Percentiles rank a stretch among this genome's conserved stretches.
phyloP scores from a whole-genome alignment of 2,888 invertebrate species.

The Seira musarum region DNA sequence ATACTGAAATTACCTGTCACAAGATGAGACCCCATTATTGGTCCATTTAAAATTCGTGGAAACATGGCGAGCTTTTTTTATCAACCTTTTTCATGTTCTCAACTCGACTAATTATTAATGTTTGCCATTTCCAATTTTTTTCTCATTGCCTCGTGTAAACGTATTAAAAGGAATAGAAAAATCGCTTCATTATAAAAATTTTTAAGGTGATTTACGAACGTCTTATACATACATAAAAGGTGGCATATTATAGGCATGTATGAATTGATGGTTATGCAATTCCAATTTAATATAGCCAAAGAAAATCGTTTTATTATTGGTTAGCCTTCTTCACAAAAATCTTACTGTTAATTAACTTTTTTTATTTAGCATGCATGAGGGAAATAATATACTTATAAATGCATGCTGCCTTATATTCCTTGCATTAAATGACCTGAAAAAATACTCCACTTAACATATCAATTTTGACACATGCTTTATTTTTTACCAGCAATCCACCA shows the following conservation, averaged over 20 bases:
- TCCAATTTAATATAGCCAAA: too few species aligned
- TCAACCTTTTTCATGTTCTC: conserved; percentile 54
- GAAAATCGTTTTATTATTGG: conserved; percentile 41
- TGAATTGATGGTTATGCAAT: too few species aligned
- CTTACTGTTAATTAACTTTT: conserved; percentile 37
- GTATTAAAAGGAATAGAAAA: too few species aligned
- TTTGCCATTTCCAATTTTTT: conserved; percentile 45
- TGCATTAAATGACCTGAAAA: conserved; percentile 41
- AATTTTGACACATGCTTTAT: conserved; percentile 32
- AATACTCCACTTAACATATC: conserved; percentile 45
- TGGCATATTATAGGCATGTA: too few species aligned
- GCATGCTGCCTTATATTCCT: conserved; percentile 21
- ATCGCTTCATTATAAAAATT: too few species aligned
- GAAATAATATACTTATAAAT: conserved; percentile 38
- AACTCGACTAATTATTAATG: conserved; percentile 52
- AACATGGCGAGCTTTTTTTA: conserved; percentile 52
- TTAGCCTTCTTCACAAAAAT: conserved; percentile 11
- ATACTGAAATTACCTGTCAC: conserved; percentile 51
- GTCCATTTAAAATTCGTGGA: conserved; percentile 47
- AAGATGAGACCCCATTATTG: conserved; percentile 52
- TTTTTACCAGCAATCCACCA: conserved; percentile 1
- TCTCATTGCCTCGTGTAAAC: too few species aligned
- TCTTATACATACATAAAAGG: too few species aligned
- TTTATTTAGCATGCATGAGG: conserved; percentile 40
- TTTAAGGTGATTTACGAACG: too few species aligned